Evolutionary conservation across 2,113 vertebrate genomes (phyloP).

Genomic region (Gila orcuttii): DNA sequence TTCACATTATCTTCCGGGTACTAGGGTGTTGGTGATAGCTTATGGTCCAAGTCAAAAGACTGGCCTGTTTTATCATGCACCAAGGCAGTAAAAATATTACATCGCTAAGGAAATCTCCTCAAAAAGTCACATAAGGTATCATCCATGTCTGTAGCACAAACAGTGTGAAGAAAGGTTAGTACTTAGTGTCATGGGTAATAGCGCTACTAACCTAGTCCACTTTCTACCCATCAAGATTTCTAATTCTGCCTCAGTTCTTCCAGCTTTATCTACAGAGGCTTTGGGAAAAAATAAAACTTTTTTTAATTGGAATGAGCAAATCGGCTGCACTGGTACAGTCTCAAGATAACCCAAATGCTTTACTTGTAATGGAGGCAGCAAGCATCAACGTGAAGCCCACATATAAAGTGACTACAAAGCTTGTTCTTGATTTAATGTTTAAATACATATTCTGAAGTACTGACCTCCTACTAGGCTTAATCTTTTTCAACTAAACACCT

Average conservation of each 20-base stretch:
- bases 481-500: neutral
- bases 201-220: neutral
- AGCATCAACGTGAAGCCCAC: neutral
- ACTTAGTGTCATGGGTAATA: neutral
- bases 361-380: neutral
- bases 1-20: neutral
- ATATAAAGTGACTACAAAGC: neutral
- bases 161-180: neutral
- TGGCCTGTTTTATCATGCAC: neutral
- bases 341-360: neutral
- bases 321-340: neutral
- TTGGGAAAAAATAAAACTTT: neutral
- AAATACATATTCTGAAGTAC: neutral
- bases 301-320: neutral
- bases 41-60: neutral
- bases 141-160: neutral
- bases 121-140: neutral
- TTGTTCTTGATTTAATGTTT: neutral
- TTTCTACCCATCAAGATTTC: neutral
- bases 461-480: conserved; percentile 15
- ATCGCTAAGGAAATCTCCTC: neutral
- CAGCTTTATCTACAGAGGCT: neutral
- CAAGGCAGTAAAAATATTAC: neutral
- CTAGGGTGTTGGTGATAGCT: neutral
- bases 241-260: neutral